phyloP scores from a whole-genome alignment of 2,888 invertebrate species.

The Brachyopa scutellaris region DNA sequence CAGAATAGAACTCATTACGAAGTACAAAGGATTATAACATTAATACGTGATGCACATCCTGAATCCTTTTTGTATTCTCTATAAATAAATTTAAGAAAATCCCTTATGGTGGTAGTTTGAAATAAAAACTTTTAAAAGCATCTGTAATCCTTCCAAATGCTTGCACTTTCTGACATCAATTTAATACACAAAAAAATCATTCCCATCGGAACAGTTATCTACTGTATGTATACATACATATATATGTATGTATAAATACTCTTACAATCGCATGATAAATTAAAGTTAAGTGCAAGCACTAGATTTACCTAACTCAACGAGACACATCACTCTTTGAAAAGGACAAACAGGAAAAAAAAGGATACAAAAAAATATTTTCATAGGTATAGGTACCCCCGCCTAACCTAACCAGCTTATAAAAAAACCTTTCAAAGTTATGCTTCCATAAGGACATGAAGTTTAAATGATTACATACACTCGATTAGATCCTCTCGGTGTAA shows the following conservation, averaged over 20 bases:
- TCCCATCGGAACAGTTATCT: slow-evolving; percentile 17
- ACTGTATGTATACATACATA: slow-evolving; percentile 1
- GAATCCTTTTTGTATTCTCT: not conserved
- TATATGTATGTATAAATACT: too few relatives aligned
- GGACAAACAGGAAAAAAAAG: not conserved
- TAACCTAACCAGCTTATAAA: too few relatives aligned
- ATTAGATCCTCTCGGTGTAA: slow-evolving; percentile 51
- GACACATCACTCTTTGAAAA: slow-evolving; percentile 23
- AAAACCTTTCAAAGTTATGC: too few relatives aligned
- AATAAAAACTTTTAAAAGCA: not conserved
- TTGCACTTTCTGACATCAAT: slow-evolving; percentile 24
- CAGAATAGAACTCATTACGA: too few relatives aligned
- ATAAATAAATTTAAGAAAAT: slow-evolving; percentile 4
- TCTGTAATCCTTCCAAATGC: slow-evolving; percentile 12
- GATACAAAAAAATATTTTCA: not conserved
- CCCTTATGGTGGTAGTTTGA: not conserved
- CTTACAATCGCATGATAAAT: too few relatives aligned
- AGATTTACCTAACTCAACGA: too few relatives aligned
- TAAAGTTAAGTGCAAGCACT: slow-evolving; percentile 48
- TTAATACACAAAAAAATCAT: not conserved
- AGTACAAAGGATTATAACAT: too few relatives aligned
- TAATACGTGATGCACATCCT: not conserved
- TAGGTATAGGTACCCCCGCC: too few relatives aligned
- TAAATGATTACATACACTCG: slow-evolving; percentile 59
- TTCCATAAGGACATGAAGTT: slow-evolving; percentile 35